Evolutionary conservation across 2,113 vertebrate species (phyloP), one percentile per base, ranked within the genome.

Genomic region (Cygnus atratus): DNA sequence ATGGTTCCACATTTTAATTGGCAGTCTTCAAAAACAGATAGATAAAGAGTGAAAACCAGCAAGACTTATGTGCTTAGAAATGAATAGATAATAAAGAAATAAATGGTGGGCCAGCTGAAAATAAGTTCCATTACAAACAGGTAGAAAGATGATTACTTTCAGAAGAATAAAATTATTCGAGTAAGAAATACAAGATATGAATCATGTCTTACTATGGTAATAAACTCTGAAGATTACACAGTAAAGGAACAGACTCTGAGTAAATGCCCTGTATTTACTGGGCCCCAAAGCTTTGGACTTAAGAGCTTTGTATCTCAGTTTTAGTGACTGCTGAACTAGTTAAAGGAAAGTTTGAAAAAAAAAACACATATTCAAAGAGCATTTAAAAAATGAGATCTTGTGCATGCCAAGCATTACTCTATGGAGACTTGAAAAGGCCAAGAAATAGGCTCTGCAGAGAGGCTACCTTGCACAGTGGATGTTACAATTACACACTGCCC

Each of bases 401-500:
- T 21, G 5, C 33, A 22, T 68, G 57, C 43, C 72, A 80, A 59
- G 3, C 57, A 88, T 91, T 78, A 66, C 46, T 78, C 61, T 65
- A 68, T 43, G 35, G 86, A 93, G 72, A 48, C 9, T 35, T 37
- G 43, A 83, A 90, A 85, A 63, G n/a, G 22, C 63, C 59, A 48
- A 87, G 28, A 54, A 87, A 31, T 0, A n/a, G 68, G 18, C 25
- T 85, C 63, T 72, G 33, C 72, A 67, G 76, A 81, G 68, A 88
- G 52, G 26, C n/a, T 41, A 71, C 78, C 62, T 77, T 52, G 55
- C 41, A 1, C 29, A 43, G 17, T 17, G 48, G 57, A 11, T 13
- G 4, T 20, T 8, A 2, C 1, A 8, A 4, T 20, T 8, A 2
- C 1, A 8, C 13, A 6, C 46, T 86, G 46, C 35, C 52, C 14